Evolutionary conservation across 2,797 vertebrate genomes (phyloP).

Genomic region (Hydrophis major): DNA sequence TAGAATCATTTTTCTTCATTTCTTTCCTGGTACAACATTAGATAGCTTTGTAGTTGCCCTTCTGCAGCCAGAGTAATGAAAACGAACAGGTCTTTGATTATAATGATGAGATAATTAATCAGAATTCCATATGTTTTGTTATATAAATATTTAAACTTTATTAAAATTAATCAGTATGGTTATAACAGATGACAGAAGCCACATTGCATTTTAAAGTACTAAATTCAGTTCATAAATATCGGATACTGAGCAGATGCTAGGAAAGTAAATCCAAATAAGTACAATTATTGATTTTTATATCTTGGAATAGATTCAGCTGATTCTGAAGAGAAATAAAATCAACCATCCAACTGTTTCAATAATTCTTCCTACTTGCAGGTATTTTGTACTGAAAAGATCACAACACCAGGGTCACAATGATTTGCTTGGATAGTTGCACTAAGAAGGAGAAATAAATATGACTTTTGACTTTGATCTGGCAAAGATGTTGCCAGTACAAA

Average conservation of each 20-base stretch:
- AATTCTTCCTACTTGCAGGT: constrained; percentile 7
- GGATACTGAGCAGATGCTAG: constrained; percentile 9
- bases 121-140: constrained; percentile 26
- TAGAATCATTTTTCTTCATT: background rate
- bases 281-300: constrained; percentile 13
- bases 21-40: background rate
- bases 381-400: background rate
- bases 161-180: constrained; percentile 29
- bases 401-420: background rate
- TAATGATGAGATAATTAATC: constrained; percentile 7
- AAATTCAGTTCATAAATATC: background rate
- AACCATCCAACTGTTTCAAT: constrained; percentile 14
- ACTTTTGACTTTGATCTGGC: background rate
- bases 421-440: background rate
- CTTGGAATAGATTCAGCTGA: constrained; percentile 12
- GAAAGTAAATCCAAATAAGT: constrained; percentile 28
- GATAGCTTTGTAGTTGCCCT: constrained; percentile 27
- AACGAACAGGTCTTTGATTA: constrained; percentile 2
- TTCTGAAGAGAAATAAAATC: constrained; percentile 12
- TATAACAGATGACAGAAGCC: constrained; percentile 24
- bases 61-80: constrained; percentile 7
- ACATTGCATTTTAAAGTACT: constrained; percentile 19
- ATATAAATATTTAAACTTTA: constrained; percentile 21
- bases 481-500: background rate
- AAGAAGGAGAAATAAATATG: background rate